phyloP scores from a whole-genome alignment of 1,140 invertebrate species.

The Drosophila athabasca region DNA sequence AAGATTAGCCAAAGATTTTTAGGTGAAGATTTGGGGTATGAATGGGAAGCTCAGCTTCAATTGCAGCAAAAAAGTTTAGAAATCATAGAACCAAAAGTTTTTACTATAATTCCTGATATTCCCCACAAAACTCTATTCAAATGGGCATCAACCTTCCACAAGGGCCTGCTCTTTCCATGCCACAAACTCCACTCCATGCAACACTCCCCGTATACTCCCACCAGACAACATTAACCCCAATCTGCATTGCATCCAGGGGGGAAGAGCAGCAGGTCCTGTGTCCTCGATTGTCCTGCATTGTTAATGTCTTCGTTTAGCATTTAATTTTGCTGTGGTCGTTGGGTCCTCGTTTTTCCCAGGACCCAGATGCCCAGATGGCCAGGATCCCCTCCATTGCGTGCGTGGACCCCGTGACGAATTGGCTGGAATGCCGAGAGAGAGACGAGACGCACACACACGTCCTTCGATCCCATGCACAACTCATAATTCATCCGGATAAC shows the following conservation, averaged over 20 bases:
- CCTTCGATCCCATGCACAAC: constrained; percentile 46
- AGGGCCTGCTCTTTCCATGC: no score
- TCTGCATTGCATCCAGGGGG: background rate
- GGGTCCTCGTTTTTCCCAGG: constrained; percentile 31
- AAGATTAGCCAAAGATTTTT: no score
- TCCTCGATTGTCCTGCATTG: constrained; percentile 30
- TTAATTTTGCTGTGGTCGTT: constrained; percentile 61
- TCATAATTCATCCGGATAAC: constrained; percentile 77
- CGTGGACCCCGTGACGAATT: constrained; percentile 45
- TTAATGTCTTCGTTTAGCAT: constrained; percentile 69
- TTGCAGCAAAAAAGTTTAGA: no score
- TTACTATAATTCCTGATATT: no score
- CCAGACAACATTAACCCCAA: background rate
- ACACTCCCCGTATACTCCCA: background rate
- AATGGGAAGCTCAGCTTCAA: no score
- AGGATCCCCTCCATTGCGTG: background rate
- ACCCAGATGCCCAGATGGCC: background rate
- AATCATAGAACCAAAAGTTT: no score
- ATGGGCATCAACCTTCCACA: no score
- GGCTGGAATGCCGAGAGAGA: constrained; percentile 26
- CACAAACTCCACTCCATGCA: no score
- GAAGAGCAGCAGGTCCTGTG: background rate
- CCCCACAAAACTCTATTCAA: no score
- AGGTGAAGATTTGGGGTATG: no score
- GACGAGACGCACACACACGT: background rate